These are phyloP conservation scores for Chelonia mydas DNA, from an alignment of 2,797 vertebrate species.

Conservation along the genomic window DNA sequence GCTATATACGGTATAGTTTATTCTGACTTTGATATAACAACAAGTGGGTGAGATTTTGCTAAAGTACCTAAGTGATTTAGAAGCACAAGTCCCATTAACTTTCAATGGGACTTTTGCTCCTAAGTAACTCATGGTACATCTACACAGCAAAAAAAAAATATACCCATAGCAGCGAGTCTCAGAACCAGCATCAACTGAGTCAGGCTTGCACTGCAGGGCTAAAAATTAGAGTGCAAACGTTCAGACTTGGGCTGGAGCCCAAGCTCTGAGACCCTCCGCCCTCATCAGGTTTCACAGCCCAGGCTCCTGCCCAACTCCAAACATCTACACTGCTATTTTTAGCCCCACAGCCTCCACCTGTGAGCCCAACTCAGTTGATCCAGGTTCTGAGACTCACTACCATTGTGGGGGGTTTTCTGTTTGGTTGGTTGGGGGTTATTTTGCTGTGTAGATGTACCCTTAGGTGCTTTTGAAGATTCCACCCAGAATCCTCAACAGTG, in stretches of 20 bases:
- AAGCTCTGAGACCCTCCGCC: background rate
- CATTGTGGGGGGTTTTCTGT: background rate
- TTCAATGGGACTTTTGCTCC: background rate
- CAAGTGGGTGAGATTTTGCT: background rate
- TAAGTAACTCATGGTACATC: background rate
- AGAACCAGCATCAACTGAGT: background rate
- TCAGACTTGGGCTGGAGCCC: background rate
- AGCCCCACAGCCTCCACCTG: background rate
- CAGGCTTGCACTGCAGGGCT: background rate
- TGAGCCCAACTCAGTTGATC: background rate
- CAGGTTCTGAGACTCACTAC: background rate
- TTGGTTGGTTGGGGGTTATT: background rate
- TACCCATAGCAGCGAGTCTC: background rate
- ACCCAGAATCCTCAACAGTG: background rate
- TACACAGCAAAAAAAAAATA: background rate
- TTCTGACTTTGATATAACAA: background rate
- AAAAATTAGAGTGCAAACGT: background rate
- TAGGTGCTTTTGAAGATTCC: background rate
- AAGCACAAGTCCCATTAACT: background rate
- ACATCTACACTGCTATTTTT: background rate
- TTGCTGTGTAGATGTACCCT: background rate
- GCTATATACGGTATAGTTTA: background rate
- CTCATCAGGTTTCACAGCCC: background rate
- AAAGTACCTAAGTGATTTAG: conserved; percentile 27
- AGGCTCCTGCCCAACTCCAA: background rate